phyloP scores from a whole-genome alignment of 2,113 vertebrate genomes.

The Neopipo cinnamomea region DNA sequence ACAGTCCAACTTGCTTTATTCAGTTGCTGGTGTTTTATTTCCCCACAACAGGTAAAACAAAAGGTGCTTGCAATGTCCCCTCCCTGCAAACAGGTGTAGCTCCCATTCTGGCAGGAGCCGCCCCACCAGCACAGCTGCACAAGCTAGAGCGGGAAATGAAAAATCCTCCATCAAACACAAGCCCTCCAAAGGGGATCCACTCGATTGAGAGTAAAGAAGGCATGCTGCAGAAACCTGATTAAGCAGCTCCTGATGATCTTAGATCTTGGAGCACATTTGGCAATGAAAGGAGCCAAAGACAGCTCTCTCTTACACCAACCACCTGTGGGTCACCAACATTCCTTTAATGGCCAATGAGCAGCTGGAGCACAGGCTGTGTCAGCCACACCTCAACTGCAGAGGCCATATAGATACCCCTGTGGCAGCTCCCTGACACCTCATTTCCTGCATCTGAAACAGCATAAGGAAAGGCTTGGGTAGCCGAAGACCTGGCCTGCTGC shows the following conservation, averaged over 20 bases:
- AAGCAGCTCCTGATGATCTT: not conserved
- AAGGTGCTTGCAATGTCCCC: not conserved
- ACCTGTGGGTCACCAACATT: not conserved
- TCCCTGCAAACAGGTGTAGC: not conserved
- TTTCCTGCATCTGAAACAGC: not conserved
- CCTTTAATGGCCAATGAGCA: not conserved
- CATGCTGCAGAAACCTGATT: not conserved
- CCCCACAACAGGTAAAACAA: not conserved
- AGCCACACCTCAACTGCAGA: not conserved
- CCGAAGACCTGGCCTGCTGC: not conserved
- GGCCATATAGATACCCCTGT: not conserved
- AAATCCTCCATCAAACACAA: not conserved
- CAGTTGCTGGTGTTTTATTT: not conserved
- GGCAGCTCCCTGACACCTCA: not conserved
- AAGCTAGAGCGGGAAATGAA: not conserved
- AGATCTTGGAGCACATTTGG: not conserved
- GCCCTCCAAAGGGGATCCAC: not conserved
- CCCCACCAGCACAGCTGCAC: not conserved
- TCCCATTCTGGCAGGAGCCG: not conserved
- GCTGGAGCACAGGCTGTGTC: fast-evolving
- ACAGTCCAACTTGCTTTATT: not conserved
- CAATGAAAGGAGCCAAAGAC: not conserved
- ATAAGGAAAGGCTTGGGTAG: not conserved
- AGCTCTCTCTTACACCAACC: not conserved
- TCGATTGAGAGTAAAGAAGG: not conserved